Percentiles rank a stretch among this genome's conserved stretches.
These are phyloP conservation scores for Arnoldichthys spilopterus DNA, from an alignment of 2,797 vertebrate species.

Conservation along the genomic window DNA sequence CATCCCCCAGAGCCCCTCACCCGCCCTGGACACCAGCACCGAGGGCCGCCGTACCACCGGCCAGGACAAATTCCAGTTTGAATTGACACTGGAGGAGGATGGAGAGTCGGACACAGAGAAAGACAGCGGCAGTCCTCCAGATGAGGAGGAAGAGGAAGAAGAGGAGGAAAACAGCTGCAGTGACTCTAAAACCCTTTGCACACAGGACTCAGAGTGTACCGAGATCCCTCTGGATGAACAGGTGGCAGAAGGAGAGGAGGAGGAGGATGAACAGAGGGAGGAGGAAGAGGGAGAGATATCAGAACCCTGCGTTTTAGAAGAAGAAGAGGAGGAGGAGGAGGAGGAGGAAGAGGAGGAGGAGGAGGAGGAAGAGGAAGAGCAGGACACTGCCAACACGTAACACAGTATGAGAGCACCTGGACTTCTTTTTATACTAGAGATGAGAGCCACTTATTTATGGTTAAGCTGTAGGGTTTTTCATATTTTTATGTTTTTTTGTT, in stretches of 20 bases:
- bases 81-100: conserved; percentile 96
- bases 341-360: conserved; percentile 68
- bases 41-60: conserved; percentile 87
- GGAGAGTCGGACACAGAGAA: conserved; percentile 97
- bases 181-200: conserved; percentile 98
- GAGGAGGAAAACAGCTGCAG: conserved; percentile 97
- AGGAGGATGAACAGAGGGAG: conserved; percentile 71
- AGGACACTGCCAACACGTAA: conserved; percentile 86
- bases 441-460: conserved; percentile 81
- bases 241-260: conserved; percentile 86
- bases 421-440: conserved; percentile 78
- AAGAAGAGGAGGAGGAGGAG: conserved; percentile 73
- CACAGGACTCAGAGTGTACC: conserved; percentile 97
- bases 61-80: conserved; percentile 98
- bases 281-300: conserved; percentile 67
- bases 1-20: conserved; percentile 98
- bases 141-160: conserved; percentile 89
- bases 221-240: conserved; percentile 96
- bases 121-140: conserved; percentile 94
- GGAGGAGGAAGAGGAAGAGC: conserved; percentile 72
- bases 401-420: conserved; percentile 71
- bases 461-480: conserved; percentile 64
- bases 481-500: conserved; percentile 61
- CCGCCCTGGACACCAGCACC: conserved; percentile 86
- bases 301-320: conserved; percentile 77